Percentiles rank a stretch among this genome's conserved stretches.
Evolutionary conservation across 2,797 vertebrate genomes (phyloP).

Genomic region (Lindbergichthys nudifrons): DNA sequence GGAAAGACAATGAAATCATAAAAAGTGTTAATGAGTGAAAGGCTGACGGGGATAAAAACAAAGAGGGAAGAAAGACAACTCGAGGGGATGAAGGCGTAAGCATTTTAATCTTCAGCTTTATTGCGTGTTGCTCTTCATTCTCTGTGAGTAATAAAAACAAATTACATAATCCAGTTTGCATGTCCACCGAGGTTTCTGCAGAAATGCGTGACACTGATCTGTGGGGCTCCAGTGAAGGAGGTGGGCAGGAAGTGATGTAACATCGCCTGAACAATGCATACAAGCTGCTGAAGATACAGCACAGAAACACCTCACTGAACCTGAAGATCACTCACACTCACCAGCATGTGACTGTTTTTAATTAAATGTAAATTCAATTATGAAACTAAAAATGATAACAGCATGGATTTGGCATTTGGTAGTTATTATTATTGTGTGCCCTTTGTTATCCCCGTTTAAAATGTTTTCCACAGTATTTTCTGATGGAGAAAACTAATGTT

Average conservation of each 20-base stretch:
- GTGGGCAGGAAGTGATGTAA: slow-evolving; percentile 58
- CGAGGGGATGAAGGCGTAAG: slow-evolving; percentile 8
- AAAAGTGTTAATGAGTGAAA: not conserved
- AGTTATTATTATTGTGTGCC: slow-evolving; percentile 7
- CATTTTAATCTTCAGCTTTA: slow-evolving; percentile 45
- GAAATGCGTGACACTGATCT: slow-evolving; percentile 51
- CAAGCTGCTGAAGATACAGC: slow-evolving; percentile 33
- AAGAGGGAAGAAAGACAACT: slow-evolving; percentile 14
- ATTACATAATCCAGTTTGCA: slow-evolving; percentile 47
- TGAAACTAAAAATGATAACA: not conserved
- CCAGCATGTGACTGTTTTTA: not conserved
- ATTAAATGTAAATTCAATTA: slow-evolving; percentile 13
- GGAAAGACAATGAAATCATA: slow-evolving; percentile 20
- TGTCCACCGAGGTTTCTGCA: slow-evolving; percentile 40
- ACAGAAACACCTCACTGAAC: slow-evolving; percentile 21
- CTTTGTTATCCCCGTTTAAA: not conserved
- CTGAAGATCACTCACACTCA: slow-evolving; percentile 21
- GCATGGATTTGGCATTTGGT: not conserved
- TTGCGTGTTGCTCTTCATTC: not conserved
- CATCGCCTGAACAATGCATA: slow-evolving; percentile 36
- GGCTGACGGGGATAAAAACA: not conserved
- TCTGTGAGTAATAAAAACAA: slow-evolving; percentile 49
- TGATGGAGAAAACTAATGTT: too few relatives aligned
- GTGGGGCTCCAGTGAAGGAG: slow-evolving; percentile 21
- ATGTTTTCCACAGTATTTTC: too few relatives aligned